phyloP scores from a whole-genome alignment of 1,140 invertebrate genomes.

The Bombus soroeensis region DNA sequence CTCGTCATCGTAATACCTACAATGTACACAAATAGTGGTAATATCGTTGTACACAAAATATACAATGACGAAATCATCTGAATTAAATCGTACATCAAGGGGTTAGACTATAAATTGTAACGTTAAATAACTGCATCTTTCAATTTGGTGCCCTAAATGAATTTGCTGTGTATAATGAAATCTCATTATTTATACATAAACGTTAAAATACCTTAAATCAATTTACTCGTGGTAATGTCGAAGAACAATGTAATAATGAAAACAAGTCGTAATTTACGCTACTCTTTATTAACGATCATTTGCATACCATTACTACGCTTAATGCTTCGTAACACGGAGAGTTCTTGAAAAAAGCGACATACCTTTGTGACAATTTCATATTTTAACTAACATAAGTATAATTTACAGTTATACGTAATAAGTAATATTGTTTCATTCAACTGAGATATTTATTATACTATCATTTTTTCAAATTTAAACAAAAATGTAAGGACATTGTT shows the following conservation, averaged over 20 bases:
- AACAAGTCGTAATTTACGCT: conserved; percentile 4
- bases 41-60: no score
- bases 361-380: not conserved
- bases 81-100: no score
- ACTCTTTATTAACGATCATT: conserved; percentile 9
- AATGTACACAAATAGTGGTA: no score
- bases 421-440: not conserved
- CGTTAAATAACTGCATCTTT: not conserved
- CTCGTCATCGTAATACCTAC: no score
- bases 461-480: not conserved
- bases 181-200: not conserved
- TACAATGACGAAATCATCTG: no score
- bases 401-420: not conserved
- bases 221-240: not conserved
- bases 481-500: not conserved
- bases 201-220: not conserved
- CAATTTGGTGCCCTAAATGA: not conserved
- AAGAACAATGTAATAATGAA: conserved; percentile 7
- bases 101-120: no score
- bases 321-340: not conserved
- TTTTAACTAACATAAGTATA: not conserved
- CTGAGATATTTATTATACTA: not conserved
- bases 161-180: not conserved
- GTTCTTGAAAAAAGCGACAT: not conserved
- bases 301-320: conserved; percentile 15